Conservation (phyloP, 2,797 vertebrate species). For the Squalus acanthias region DNA sequence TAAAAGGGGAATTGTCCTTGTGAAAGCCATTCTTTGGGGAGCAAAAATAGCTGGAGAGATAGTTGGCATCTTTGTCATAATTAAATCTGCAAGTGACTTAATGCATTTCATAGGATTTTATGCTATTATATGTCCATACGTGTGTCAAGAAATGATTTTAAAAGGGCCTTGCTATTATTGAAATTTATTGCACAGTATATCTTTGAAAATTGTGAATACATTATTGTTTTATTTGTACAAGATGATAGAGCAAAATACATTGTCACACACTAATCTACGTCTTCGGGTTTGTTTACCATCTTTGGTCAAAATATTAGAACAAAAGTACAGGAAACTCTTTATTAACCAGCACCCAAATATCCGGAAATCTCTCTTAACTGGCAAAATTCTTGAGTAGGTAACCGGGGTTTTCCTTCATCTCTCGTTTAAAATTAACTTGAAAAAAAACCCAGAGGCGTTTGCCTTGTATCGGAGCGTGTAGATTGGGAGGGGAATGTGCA, state of each 20-base stretch:
- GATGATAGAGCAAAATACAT: background rate
- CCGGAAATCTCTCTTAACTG: too few species aligned
- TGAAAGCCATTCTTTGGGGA: background rate
- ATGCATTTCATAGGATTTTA: background rate
- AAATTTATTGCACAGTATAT: background rate
- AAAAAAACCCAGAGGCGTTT: too few species aligned
- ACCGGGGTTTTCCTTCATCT: too few species aligned
- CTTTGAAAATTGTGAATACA: background rate
- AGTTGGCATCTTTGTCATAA: background rate
- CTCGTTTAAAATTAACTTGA: too few species aligned
- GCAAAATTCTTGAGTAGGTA: too few species aligned
- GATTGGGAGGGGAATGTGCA: too few species aligned
- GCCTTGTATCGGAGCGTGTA: too few species aligned
- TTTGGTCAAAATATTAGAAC: background rate
- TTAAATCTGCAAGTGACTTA: background rate
- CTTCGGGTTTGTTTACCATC: background rate
- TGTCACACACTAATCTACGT: background rate
- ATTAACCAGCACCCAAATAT: too few species aligned
- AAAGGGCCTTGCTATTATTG: background rate
- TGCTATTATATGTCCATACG: background rate
- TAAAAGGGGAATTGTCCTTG: background rate
- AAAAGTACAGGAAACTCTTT: background rate
- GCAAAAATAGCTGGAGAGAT: background rate
- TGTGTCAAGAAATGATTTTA: background rate
- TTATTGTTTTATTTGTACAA: background rate